Conservation (phyloP, 2,888 invertebrate genomes). For the Calephelis perditalis region DNA sequence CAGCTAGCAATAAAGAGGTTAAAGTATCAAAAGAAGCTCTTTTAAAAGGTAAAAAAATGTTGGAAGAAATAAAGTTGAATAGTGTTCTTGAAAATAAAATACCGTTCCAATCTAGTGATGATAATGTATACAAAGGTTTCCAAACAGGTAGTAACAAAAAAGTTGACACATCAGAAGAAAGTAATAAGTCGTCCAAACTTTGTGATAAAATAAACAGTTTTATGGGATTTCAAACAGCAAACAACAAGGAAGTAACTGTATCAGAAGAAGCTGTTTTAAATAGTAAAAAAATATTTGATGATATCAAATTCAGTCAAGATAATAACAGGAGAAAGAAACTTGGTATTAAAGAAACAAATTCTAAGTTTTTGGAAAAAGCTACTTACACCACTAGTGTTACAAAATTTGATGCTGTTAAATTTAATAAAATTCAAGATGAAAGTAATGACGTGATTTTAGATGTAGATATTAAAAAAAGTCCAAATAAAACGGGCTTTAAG, state of each 20-base stretch:
- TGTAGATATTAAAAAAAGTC: not conserved
- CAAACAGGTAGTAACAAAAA: conserved; percentile 45
- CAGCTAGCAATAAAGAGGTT: conserved; percentile 35
- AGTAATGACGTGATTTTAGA: not conserved
- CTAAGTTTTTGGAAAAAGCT: not conserved
- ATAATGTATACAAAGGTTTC: conserved; percentile 33
- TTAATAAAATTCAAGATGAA: not conserved
- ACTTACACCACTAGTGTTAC: too few species aligned
- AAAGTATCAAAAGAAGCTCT: conserved; percentile 38
- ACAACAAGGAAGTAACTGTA: conserved; percentile 31
- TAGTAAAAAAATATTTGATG: conserved; percentile 41
- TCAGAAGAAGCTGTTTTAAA: conserved; percentile 39
- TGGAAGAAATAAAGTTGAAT: conserved; percentile 34
- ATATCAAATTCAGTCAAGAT: conserved; percentile 28
- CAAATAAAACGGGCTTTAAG: conserved; percentile 12
- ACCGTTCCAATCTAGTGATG: not conserved
- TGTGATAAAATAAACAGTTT: conserved; percentile 24
- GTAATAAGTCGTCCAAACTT: conserved; percentile 40
- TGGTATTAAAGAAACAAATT: conserved; percentile 14
- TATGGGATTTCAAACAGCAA: conserved; percentile 38
- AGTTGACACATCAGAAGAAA: conserved; percentile 42
- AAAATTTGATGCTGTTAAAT: not conserved
- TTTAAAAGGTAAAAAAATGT: conserved; percentile 39
- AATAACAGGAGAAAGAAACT: conserved; percentile 10
- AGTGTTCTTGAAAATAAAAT: not conserved